Evolutionary conservation across 1,140 invertebrate genomes (phyloP), one percentile per base, ranked within the genome.

Genomic region (Drosophila littoralis): DNA sequence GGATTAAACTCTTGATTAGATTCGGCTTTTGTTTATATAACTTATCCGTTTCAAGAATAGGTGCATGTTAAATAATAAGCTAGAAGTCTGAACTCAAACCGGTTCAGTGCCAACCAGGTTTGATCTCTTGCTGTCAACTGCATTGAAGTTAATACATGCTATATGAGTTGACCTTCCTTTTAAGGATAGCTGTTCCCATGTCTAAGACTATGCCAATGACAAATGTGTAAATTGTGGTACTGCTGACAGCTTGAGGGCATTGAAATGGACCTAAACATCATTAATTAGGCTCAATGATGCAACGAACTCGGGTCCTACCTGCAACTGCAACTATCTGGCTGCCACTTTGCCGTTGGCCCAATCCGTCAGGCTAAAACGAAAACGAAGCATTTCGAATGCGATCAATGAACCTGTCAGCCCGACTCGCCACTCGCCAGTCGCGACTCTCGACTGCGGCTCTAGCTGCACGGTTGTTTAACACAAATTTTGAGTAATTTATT

Each of bases 401-500:
- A 84, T 89, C 84, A 89, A 90, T 86, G 82, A 90, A 91, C 79
- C 75, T 83, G 80, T 76, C 60, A 61, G 60, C 52, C 42, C 60
- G 7, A 28, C n/a, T 28, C 59, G 43, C 38, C 58, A 48, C 55
- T 66, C 64, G 36, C n/a, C n/a, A 35, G 51, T 66, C 60, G 22
- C 22, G 22, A 15, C 59, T 28, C 50, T 60, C 45, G 22, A 10
- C 38, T 28, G 4, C 22, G 5, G 28, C 40, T 45, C 38, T 40
- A 46, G 52, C 50, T 70, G 17, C 59, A 42, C 36, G 55, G 67
- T 51, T 65, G 73, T 80, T 74, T 81, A 74, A 83, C 84, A 88
- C 77, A 65, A 69, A 80, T 84, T 89, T 75, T 72, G 17, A 72
- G 85, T 89, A 89, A 90, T 90, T 90, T 89, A 76, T 89, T 89